Conservation (phyloP, 2,888 invertebrate genomes). For the Amiota mariae region DNA sequence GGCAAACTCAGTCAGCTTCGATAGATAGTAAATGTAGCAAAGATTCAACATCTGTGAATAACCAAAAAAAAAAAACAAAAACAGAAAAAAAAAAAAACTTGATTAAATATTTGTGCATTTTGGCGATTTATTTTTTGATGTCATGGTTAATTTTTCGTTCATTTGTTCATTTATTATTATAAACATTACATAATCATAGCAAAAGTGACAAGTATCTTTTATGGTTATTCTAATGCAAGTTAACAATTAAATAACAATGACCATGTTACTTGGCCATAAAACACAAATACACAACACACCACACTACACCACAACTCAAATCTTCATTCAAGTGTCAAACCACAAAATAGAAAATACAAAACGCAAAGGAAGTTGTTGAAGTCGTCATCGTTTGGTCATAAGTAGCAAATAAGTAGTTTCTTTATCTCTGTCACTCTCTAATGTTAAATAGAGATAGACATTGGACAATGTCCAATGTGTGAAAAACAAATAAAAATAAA, state of each 20-base stretch:
- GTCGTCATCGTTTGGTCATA: background rate
- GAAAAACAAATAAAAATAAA: constrained; percentile 11
- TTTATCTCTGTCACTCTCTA: too few species aligned
- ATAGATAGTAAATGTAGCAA: constrained; percentile 90
- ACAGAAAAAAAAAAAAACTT: constrained; percentile 15
- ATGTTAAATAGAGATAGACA: too few species aligned
- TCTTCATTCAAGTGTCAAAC: background rate
- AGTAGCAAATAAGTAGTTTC: too few species aligned
- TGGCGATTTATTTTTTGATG: constrained; percentile 13
- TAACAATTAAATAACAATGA: constrained; percentile 28
- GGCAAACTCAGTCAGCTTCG: constrained; percentile 91
- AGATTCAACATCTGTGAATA: constrained; percentile 71
- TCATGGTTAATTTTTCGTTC: background rate
- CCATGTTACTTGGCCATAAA: constrained; percentile 41
- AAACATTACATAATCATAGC: background rate
- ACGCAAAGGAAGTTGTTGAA: background rate
- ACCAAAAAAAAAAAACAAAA: constrained; percentile 1
- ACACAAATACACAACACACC: constrained; percentile 6
- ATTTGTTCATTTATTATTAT: background rate
- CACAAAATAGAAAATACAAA: background rate
- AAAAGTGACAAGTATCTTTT: background rate
- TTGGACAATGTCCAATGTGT: constrained; percentile 1
- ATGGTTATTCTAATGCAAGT: constrained; percentile 6
- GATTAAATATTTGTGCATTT: background rate
- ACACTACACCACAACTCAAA: too few species aligned